phyloP scores from a whole-genome alignment of 1,140 invertebrate genomes.

The Bombus waltoni region DNA sequence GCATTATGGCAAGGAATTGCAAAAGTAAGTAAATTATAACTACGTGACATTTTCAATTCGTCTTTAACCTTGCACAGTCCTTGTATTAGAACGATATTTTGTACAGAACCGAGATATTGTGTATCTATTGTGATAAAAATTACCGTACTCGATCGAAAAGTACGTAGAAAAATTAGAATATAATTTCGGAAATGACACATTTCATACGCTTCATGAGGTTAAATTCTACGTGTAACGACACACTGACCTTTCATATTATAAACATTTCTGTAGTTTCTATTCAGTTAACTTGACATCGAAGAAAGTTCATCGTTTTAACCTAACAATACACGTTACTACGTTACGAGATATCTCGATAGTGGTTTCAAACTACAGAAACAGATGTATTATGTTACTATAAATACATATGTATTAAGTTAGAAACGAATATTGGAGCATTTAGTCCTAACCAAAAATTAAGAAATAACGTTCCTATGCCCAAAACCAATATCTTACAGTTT shows the following conservation, averaged over 20 bases:
- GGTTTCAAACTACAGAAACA: too few species aligned
- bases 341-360: not conserved
- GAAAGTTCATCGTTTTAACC: not conserved
- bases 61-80: not conserved
- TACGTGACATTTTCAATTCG: not conserved
- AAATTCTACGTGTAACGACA: too few species aligned
- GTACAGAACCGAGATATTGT: not conserved
- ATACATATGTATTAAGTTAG: too few species aligned
- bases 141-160: not conserved
- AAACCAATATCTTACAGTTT: not conserved
- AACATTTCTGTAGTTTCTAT: not conserved
- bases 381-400: too few species aligned
- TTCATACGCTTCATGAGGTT: not conserved
- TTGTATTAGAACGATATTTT: not conserved
- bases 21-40: not conserved
- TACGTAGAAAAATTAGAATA: not conserved
- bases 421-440: not conserved
- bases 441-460: not conserved
- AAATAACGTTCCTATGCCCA: not conserved
- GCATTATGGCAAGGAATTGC: not conserved
- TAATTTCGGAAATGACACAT: not conserved
- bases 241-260: not conserved
- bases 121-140: not conserved
- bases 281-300: not conserved
- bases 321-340: not conserved